Conservation (phyloP, 2,797 vertebrate species). For the Pterois miles region DNA sequence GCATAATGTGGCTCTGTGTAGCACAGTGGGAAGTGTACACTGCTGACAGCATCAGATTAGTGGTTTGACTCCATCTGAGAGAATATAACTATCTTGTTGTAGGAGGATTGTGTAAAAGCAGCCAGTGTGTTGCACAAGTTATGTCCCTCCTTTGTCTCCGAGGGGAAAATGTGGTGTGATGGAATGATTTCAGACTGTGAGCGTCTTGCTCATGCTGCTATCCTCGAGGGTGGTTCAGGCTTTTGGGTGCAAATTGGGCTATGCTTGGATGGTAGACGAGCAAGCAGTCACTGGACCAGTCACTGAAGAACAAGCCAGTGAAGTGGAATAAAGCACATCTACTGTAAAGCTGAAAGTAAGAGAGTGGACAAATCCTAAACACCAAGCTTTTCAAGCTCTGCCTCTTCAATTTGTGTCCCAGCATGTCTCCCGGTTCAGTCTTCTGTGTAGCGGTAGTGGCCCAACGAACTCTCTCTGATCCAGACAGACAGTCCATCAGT, state of each 20-base stretch:
- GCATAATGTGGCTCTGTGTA: constrained; percentile 1
- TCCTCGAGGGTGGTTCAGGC: constrained; percentile 16
- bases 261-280: background rate
- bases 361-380: constrained; percentile 22
- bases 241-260: constrained; percentile 4
- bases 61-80: constrained; percentile 5
- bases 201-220: constrained; percentile 10
- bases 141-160: constrained; percentile 1
- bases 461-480: constrained; percentile 55
- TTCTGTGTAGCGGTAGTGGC: constrained; percentile 9
- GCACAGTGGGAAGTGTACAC: background rate
- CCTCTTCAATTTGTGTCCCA: constrained; percentile 27
- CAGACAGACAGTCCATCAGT: constrained; percentile 70
- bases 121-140: background rate
- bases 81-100: background rate
- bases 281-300: constrained; percentile 18
- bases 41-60: constrained; percentile 10
- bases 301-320: constrained; percentile 11
- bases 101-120: constrained; percentile 3
- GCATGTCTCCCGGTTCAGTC: constrained; percentile 18
- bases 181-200: constrained; percentile 10
- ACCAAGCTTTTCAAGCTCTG: constrained; percentile 10
- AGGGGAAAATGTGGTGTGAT: constrained; percentile 1
- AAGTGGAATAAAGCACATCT: constrained; percentile 13
- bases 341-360: constrained; percentile 15